Evolutionary conservation across 2,888 invertebrate species (phyloP).

Genomic region (Cheilosia soror): DNA sequence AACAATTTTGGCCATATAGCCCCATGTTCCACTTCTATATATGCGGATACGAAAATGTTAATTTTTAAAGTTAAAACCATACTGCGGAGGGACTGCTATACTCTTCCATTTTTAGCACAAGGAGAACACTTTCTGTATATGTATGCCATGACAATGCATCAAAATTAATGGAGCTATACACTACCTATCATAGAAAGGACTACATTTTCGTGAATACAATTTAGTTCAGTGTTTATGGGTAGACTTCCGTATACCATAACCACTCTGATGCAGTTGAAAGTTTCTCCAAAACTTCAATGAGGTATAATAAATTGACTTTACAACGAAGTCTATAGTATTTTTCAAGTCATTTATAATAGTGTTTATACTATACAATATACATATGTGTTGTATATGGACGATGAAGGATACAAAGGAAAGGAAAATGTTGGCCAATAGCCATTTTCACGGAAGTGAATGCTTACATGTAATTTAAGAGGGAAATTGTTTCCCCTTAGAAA

Average conservation of each 20-base stretch:
- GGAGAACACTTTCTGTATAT: conserved; percentile 9
- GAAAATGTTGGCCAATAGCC: too few species aligned
- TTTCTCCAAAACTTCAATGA: conserved; percentile 14
- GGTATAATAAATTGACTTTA: conserved; percentile 21
- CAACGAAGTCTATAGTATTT: not conserved
- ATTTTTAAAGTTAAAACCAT: conserved; percentile 14
- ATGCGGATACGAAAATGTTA: conserved; percentile 7
- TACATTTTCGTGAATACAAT: not conserved
- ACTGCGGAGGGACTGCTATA: not conserved
- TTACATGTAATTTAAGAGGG: too few species aligned
- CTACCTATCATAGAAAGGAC: not conserved
- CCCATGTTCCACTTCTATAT: conserved; percentile 1
- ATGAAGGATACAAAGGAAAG: too few species aligned
- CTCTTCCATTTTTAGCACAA: conserved; percentile 10
- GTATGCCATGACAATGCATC: conserved; percentile 41
- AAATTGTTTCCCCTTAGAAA: too few species aligned
- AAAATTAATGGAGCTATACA: conserved; percentile 28
- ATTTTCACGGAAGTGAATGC: too few species aligned
- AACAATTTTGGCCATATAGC: not conserved
- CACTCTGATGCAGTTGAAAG: conserved; percentile 9
- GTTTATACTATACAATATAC: too few species aligned
- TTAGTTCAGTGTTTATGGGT: not conserved
- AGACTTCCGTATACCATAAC: not conserved
- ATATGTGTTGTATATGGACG: too few species aligned
- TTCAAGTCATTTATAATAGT: not conserved